Evolutionary conservation across 2,797 vertebrate species (phyloP).

Genomic region (Clangula hyemalis): DNA sequence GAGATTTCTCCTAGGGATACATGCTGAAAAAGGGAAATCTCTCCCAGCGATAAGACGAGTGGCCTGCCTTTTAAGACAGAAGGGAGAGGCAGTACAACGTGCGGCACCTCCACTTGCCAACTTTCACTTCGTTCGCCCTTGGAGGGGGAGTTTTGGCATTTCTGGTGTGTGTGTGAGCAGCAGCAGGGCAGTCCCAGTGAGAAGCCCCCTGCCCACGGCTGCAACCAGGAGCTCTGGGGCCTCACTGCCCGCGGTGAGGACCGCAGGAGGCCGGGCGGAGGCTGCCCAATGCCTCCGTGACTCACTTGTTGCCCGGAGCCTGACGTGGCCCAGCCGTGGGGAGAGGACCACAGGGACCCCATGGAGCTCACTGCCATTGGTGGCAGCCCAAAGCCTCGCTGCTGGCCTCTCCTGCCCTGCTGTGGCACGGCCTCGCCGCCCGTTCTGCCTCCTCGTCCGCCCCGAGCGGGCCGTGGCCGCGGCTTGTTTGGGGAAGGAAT

Average conservation of each 20-base stretch:
- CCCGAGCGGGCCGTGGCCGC: neutral
- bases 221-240: neutral
- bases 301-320: neutral
- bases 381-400: neutral
- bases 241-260: neutral
- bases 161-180: neutral
- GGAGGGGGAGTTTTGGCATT: neutral
- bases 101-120: neutral
- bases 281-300: neutral
- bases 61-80: neutral
- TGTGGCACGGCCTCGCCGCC: too few species aligned
- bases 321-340: constrained; percentile 24
- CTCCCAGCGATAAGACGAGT: neutral
- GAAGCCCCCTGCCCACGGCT: constrained; percentile 14
- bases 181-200: constrained; percentile 21
- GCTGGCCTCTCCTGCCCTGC: neutral
- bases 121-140: neutral
- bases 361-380: too few species aligned
- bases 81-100: neutral
- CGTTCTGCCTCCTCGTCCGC: neutral
- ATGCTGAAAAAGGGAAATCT: neutral
- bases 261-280: neutral
- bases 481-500: neutral
- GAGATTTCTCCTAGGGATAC: neutral
- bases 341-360: neutral